Evolutionary conservation across 1,140 invertebrate species (phyloP).

Genomic region (Watersipora subatra): DNA sequence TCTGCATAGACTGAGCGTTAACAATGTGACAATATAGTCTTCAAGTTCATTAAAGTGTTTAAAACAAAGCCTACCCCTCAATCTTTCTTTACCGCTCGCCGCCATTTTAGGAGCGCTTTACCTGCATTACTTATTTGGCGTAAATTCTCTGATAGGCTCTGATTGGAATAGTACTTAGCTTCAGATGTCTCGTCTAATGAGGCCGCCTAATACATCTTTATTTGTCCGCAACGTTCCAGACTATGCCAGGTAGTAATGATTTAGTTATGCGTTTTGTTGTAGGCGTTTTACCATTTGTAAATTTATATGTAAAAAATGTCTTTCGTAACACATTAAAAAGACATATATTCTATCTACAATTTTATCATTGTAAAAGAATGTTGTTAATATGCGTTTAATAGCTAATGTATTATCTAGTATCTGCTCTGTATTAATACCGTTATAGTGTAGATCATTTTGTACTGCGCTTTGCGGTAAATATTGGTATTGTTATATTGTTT

Average conservation of each 20-base stretch:
- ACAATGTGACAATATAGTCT: too few relatives aligned
- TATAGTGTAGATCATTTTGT: not conserved
- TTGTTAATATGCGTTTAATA: not conserved
- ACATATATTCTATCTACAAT: not conserved
- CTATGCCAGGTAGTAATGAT: conserved; percentile 12
- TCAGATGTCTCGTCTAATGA: conserved; percentile 17
- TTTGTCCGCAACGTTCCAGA: conserved; percentile 27
- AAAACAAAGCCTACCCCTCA: too few relatives aligned
- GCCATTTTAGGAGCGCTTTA: too few relatives aligned
- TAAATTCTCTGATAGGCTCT: too few relatives aligned
- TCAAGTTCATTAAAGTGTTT: too few relatives aligned
- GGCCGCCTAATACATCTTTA: conserved; percentile 24
- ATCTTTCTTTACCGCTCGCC: too few relatives aligned
- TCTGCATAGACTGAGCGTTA: too few relatives aligned
- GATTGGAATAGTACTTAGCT: too few relatives aligned
- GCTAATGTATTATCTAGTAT: not conserved
- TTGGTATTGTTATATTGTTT: not conserved
- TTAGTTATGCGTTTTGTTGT: not conserved
- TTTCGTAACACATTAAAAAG: too few relatives aligned
- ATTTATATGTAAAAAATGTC: too few relatives aligned
- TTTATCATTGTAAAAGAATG: not conserved
- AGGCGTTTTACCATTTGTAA: too few relatives aligned
- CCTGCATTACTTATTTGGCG: too few relatives aligned
- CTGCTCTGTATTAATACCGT: not conserved
- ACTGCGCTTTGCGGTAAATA: not conserved